Evolutionary conservation across 30 jellyfish, hydroid and myxozoan species (phyloP).

Genomic region (Hydra vulgaris): DNA sequence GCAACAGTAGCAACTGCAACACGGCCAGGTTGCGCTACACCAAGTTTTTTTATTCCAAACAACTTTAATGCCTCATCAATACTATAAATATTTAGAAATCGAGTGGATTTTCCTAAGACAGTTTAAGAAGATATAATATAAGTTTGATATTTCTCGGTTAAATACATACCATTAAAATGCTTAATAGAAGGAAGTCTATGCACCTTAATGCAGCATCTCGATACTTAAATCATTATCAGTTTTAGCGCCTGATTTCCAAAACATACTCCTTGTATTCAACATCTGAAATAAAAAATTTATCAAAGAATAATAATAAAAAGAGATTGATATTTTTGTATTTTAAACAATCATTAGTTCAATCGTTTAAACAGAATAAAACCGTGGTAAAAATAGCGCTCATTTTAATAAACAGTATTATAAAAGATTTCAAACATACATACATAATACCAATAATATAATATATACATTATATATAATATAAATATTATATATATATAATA

Average conservation of each 20-base stretch:
- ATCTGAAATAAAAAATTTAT: background rate
- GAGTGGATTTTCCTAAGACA: conserved; percentile 99
- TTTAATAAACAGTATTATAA: too few relatives aligned
- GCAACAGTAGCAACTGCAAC: conserved; percentile 94
- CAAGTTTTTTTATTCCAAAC: conserved; percentile 89
- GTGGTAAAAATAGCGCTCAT: too few relatives aligned
- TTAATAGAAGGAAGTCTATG: conserved; percentile 84
- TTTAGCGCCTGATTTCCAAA: conserved; percentile 55
- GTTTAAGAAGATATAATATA: conserved; percentile 90
- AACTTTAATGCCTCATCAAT: too few relatives aligned
- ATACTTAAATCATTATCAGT: conserved; percentile 53
- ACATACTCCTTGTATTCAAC: conserved; percentile 2
- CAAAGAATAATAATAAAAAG: background rate
- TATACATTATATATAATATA: too few relatives aligned
- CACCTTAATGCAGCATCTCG: conserved; percentile 60
- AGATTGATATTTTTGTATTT: too few relatives aligned
- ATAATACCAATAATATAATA: too few relatives aligned
- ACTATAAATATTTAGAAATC: conserved; percentile 61
- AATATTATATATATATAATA: too few relatives aligned
- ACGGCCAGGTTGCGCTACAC: conserved; percentile 93
- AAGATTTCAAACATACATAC: too few relatives aligned
- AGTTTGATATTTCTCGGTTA: conserved; percentile 79
- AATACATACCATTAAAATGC: conserved; percentile 72
- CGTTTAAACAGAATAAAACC: too few relatives aligned
- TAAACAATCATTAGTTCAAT: too few relatives aligned